Evolutionary conservation across 2,113 vertebrate species (phyloP).

Genomic region (Climacteris rufus): DNA sequence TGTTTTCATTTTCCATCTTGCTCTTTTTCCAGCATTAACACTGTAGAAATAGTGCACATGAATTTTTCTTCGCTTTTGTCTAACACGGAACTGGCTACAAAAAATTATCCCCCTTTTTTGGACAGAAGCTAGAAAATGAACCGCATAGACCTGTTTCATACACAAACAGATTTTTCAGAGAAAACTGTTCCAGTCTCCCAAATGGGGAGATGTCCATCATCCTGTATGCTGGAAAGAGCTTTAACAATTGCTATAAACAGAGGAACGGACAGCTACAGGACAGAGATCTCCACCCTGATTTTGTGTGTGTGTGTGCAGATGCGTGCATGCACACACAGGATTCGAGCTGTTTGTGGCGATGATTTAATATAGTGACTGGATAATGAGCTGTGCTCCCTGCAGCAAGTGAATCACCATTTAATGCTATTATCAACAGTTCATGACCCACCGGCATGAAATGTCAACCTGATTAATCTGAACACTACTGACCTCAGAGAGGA

Average conservation of each 20-base stretch:
- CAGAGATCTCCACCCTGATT: not conserved
- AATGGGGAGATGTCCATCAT: not conserved
- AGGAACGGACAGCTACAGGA: not conserved
- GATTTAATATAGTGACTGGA: slow-evolving; percentile 75
- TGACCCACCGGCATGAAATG: slow-evolving; percentile 81
- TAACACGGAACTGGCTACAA: not conserved
- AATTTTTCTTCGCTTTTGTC: not conserved
- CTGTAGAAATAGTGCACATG: not conserved
- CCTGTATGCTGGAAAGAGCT: not conserved
- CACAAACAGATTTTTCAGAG: not conserved
- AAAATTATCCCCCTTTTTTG: not conserved
- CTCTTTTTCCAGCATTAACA: not conserved
- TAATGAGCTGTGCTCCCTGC: slow-evolving; percentile 77
- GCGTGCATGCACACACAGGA: not conserved
- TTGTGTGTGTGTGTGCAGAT: not conserved
- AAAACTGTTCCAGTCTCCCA: not conserved
- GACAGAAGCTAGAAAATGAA: not conserved
- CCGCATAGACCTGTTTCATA: not conserved
- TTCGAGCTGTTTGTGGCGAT: slow-evolving; percentile 65
- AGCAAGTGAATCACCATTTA: slow-evolving; percentile 79
- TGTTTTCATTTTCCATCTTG: not conserved
- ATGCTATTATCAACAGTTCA: slow-evolving; percentile 83
- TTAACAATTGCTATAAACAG: not conserved
- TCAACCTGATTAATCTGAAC: slow-evolving; percentile 81
- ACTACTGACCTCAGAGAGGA: slow-evolving; percentile 71